phyloP scores from a whole-genome alignment of 2,888 invertebrate genomes.

The Andrena marginata region DNA sequence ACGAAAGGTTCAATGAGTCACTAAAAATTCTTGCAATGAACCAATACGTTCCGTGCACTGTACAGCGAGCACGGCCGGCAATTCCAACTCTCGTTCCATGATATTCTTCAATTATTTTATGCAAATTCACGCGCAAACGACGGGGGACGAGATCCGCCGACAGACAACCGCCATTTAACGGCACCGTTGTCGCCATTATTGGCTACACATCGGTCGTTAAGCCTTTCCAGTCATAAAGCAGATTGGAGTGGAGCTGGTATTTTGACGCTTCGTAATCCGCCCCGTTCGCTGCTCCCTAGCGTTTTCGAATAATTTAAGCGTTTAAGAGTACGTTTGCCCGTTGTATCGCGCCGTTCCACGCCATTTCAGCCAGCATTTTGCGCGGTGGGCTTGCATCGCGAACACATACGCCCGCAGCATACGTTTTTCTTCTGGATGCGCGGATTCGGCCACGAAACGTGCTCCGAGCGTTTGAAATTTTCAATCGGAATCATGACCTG shows the following conservation, averaged over 20 bases:
- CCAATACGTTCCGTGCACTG: background rate
- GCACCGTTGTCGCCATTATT: constrained; percentile 57
- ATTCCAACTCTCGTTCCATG: background rate
- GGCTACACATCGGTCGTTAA: constrained; percentile 65
- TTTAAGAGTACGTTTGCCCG: constrained; percentile 16
- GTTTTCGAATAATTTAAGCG: constrained; percentile 40
- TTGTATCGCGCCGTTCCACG: constrained; percentile 30
- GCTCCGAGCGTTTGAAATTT: too few relatives aligned
- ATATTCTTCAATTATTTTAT: constrained; percentile 51
- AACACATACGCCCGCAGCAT: background rate
- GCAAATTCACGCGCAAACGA: constrained; percentile 49
- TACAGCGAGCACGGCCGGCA: background rate
- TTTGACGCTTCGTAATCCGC: constrained; percentile 43
- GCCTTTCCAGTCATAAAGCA: constrained; percentile 54
- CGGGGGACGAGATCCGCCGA: constrained; percentile 6
- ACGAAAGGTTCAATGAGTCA: background rate
- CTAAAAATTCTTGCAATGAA: too few relatives aligned
- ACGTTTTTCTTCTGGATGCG: background rate
- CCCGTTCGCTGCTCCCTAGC: background rate
- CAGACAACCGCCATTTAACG: constrained; percentile 53
- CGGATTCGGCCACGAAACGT: too few relatives aligned
- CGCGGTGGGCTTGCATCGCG: background rate
- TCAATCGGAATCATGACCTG: too few relatives aligned
- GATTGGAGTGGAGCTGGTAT: constrained; percentile 60
- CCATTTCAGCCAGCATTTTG: constrained; percentile 14